phyloP scores from a whole-genome alignment of 2,797 vertebrate species.

The Brachyrhaphis roseni region DNA sequence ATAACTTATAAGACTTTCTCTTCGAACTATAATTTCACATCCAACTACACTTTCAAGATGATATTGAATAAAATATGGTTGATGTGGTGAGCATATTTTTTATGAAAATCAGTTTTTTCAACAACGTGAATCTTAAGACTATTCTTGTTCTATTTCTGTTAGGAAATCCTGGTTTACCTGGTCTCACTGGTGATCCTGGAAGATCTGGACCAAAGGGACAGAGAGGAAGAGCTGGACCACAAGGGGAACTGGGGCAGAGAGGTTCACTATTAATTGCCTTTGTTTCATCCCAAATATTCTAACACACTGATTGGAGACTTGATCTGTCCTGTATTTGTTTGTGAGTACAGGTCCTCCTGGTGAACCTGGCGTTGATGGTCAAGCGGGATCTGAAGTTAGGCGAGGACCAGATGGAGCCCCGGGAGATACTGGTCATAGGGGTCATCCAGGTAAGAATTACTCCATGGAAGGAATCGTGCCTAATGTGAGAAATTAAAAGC shows the following conservation, averaged over 20 bases:
- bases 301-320: background rate
- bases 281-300: background rate
- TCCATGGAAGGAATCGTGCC: background rate
- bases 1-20: background rate
- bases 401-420: slow-evolving; percentile 44
- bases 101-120: background rate
- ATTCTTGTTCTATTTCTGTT: background rate
- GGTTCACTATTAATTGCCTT: slow-evolving; percentile 46
- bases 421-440: slow-evolving; percentile 61
- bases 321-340: slow-evolving; percentile 2
- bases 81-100: background rate
- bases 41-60: background rate
- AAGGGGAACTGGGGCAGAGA: slow-evolving; percentile 55
- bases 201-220: slow-evolving; percentile 57
- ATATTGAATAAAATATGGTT: background rate
- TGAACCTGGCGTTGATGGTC: slow-evolving; percentile 48
- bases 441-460: slow-evolving; percentile 57
- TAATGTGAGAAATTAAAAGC: background rate
- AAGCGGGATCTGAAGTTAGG: slow-evolving; percentile 11
- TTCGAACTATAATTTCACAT: background rate
- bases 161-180: slow-evolving; percentile 62
- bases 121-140: background rate
- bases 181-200: slow-evolving; percentile 60
- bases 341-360: slow-evolving; percentile 58
- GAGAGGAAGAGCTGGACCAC: slow-evolving; percentile 47